A percentile compares a stretch with the other conserved stretches of the same genome.
phyloP scores from a whole-genome alignment of 64 coral and sea anemone species.

The Montipora cactus region DNA sequence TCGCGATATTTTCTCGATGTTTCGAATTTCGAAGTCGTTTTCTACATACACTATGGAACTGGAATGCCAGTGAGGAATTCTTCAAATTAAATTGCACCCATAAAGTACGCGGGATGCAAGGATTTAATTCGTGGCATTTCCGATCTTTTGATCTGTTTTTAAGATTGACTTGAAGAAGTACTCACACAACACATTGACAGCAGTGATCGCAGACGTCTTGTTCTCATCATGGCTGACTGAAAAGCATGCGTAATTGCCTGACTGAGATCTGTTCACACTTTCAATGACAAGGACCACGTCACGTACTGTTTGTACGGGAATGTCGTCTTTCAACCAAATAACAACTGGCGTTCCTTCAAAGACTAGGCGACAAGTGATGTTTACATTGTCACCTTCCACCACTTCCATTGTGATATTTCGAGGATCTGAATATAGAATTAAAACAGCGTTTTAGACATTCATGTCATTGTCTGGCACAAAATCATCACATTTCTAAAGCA shows the following conservation, averaged over 20 bases:
- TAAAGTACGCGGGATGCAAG: too few species aligned
- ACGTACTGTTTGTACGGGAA: neutral
- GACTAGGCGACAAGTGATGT: slow-evolving; percentile 6
- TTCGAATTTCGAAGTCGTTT: too few species aligned
- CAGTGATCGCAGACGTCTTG: neutral
- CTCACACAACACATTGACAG: slow-evolving; percentile 32
- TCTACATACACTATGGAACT: too few species aligned
- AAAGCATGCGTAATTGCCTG: slow-evolving; percentile 9
- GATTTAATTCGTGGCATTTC: too few species aligned
- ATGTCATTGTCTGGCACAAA: neutral
- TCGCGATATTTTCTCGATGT: too few species aligned
- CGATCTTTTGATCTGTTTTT: too few species aligned
- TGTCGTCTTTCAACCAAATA: neutral
- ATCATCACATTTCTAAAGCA: too few species aligned
- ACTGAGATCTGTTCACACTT: slow-evolving; percentile 5
- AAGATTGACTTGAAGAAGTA: neutral
- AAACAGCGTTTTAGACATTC: neutral
- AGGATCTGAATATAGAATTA: neutral
- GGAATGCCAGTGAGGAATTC: too few species aligned
- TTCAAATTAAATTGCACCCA: too few species aligned
- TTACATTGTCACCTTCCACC: neutral
- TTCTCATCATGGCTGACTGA: neutral
- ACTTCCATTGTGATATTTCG: neutral
- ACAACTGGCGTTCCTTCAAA: neutral
- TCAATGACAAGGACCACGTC: neutral